phyloP scores from a whole-genome alignment of 2,113 vertebrate genomes.

The Ancistrus triradiatus region DNA sequence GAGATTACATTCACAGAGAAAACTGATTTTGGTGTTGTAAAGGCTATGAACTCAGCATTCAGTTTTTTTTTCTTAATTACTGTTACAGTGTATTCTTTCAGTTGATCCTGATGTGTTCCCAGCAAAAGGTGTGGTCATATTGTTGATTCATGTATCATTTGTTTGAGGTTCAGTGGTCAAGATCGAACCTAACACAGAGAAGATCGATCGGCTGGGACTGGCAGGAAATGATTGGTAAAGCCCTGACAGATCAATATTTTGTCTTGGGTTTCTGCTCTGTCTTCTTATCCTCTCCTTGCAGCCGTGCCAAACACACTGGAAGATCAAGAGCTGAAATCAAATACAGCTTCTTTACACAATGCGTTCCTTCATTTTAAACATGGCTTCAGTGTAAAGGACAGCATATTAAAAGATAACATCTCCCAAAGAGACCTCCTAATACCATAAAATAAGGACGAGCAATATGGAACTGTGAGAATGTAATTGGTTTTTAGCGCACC shows the following conservation, averaged over 20 bases:
- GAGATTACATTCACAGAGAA: too few relatives aligned
- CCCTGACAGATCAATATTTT: conserved; percentile 28
- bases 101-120: conserved; percentile 3
- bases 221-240: conserved; percentile 44
- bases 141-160: conserved; percentile 27
- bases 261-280: conserved; percentile 25
- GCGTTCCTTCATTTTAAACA: conserved; percentile 29
- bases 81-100: too few relatives aligned
- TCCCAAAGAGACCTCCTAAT: conserved; percentile 24
- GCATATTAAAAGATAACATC: conserved; percentile 29
- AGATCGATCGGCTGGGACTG: conserved; percentile 33
- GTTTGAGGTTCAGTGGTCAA: conserved; percentile 42
- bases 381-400: conserved; percentile 7
- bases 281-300: conserved; percentile 5
- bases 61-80: too few relatives aligned
- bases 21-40: too few relatives aligned
- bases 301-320: conserved; percentile 7
- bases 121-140: conserved; percentile 4
- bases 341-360: conserved; percentile 8
- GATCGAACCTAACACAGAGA: conserved; percentile 23
- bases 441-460: conserved; percentile 33
- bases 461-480: conserved; percentile 35
- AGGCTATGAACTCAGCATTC: too few relatives aligned
- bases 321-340: conserved; percentile 9
- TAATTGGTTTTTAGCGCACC: conserved; percentile 47